phyloP scores from a whole-genome alignment of 64 coral and sea anemone species.

The Porites lutea region DNA sequence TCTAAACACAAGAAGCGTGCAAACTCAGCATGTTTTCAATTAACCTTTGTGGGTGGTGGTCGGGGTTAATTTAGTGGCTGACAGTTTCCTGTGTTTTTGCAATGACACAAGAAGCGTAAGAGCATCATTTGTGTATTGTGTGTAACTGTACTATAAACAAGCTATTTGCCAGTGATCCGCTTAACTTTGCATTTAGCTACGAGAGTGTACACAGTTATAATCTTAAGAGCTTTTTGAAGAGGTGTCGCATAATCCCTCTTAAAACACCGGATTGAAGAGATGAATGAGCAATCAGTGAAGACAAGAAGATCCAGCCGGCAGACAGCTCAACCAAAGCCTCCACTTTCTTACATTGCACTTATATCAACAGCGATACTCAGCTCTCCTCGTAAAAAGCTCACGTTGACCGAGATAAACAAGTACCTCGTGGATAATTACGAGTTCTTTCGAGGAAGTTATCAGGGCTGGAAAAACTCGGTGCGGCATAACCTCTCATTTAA shows the following conservation, averaged over 20 bases:
- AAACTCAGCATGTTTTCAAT: constrained; percentile 38
- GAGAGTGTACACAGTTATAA: neutral
- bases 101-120: constrained; percentile 4
- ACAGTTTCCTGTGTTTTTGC: constrained; percentile 49
- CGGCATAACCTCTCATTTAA: constrained; percentile 98
- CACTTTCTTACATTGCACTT: constrained; percentile 96
- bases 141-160: constrained; percentile 28
- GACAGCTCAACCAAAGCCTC: constrained; percentile 80
- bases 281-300: neutral
- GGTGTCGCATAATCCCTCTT: neutral
- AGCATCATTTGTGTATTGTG: constrained; percentile 40
- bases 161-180: neutral
- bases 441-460: constrained; percentile 93
- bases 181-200: neutral
- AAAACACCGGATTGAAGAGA: constrained; percentile 6
- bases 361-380: constrained; percentile 97
- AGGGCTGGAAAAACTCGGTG: constrained; percentile 98
- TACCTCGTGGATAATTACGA: constrained; percentile 94
- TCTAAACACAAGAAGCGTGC: neutral
- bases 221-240: neutral
- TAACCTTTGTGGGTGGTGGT: constrained; percentile 53
- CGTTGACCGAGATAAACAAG: constrained; percentile 96
- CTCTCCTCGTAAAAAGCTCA: constrained; percentile 89
- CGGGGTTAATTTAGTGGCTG: neutral
- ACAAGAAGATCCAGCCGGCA: neutral